Percentiles rank a stretch among this genome's conserved stretches.
Evolutionary conservation across 1,140 invertebrate species (phyloP).

Genomic region (Penaeus chinensis): DNA sequence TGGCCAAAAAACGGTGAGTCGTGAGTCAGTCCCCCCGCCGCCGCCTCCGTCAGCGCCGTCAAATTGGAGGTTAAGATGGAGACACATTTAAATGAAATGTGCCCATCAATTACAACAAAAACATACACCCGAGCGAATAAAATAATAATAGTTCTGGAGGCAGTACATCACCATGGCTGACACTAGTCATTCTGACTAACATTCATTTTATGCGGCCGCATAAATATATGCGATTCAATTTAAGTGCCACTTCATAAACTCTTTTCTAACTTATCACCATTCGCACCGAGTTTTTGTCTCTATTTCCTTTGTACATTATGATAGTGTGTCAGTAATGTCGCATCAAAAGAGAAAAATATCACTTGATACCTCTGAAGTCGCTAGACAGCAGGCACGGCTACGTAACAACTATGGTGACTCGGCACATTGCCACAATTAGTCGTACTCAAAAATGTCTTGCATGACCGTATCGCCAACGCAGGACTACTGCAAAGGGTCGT

Average conservation of each 20-base stretch:
- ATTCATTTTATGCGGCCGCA: no score
- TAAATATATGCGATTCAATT: no score
- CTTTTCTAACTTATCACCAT: no score
- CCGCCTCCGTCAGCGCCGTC: no score
- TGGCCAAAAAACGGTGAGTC: no score
- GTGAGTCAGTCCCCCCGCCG: no score
- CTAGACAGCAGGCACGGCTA: not conserved
- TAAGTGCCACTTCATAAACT: no score
- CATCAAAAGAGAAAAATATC: no score
- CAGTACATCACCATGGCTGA: constrained; percentile 31
- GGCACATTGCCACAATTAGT: constrained; percentile 34
- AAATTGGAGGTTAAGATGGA: not conserved
- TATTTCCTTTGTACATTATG: no score
- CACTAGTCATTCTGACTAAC: constrained; percentile 29
- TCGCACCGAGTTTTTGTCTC: no score
- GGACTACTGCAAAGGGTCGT: constrained; percentile 31
- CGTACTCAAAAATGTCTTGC: constrained; percentile 28
- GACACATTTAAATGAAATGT: constrained; percentile 16
- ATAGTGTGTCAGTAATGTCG: no score
- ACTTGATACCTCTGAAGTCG: no score
- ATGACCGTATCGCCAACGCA: constrained; percentile 33
- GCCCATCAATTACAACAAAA: constrained; percentile 21
- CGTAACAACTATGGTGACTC: constrained; percentile 42
- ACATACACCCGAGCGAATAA: constrained; percentile 18
- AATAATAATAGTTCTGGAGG: constrained; percentile 18